Base-by-base conservation (phyloP, 1,140 invertebrate species). In the Trachymyrmex cornetzi region DNA sequence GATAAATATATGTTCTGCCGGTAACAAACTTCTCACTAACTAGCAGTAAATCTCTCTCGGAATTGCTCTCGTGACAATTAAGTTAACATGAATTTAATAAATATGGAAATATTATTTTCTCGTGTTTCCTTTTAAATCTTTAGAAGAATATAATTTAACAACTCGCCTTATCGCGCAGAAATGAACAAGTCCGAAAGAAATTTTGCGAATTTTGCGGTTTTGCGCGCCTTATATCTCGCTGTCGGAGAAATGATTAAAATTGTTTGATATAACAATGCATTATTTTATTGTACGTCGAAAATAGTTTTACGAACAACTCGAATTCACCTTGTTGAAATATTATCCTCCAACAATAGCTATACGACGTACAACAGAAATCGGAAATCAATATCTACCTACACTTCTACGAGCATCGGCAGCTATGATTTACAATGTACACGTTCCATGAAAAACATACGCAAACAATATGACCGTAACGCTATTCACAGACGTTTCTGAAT, bases 371-470 rank as follows among this genome's bases (percentile, higher is more conserved):
- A 72, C 16, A 82, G 34, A 7, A 72, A 82, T 82, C 22, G 79
- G 34, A 82, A 82, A 82, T 82, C 79, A 82, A 82, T 82, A 82
- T 59, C 24, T 24, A 48, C 50, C 14, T 61, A 80, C 48, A 38
- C 30, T 67, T 72, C 34, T 16, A n/a, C 19, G 12, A 71, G 27
- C 53, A 44, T 22, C 11, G 38, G 9, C n/a, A 27, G 22, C 24
- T 48, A 53, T 34, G 22, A 14, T 34, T 19, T 22, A 34, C 30
- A 24, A 9, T 9, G 14, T 59, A 19, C 30, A n/a, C 61, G 14
- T 16, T 12, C 11, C 4, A 24, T 81, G 12, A 30, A 55, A 67
- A 80, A 55, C 48, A 67, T 38, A 48, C 30, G n/a, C 44, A 30
- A 55, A 55, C 27, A 80, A 80, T 38, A 38, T 64, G 12, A 2